These are phyloP conservation scores for Trachops cirrhosus DNA, from an alignment of 2,797 vertebrate genomes.

Conservation along the genomic window DNA sequence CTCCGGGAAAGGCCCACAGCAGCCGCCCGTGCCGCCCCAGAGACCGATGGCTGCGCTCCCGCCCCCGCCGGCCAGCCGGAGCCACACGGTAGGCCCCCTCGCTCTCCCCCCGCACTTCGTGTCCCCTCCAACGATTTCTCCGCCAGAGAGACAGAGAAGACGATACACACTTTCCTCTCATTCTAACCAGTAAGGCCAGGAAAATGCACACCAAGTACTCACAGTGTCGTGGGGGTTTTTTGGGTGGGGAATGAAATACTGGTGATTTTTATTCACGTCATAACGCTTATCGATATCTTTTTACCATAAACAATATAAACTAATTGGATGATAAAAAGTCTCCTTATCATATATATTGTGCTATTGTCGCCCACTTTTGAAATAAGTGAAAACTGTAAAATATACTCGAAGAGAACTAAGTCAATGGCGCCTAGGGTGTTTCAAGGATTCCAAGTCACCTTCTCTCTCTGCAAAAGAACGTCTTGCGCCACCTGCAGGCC, in stretches of 20 bases:
- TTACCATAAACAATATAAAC: neutral
- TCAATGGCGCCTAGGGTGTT: accelerated
- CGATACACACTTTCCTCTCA: neutral
- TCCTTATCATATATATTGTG: neutral
- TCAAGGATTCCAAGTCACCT: too few relatives aligned
- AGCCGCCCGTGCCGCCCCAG: slow-evolving; percentile 87
- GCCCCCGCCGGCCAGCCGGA: slow-evolving; percentile 62
- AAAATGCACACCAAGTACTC: neutral
- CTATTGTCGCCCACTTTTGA: neutral
- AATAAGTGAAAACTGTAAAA: neutral
- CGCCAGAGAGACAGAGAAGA: neutral
- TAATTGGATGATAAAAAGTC: neutral
- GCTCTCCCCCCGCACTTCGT: neutral
- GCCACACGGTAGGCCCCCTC: slow-evolving; percentile 75
- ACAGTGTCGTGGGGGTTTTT: too few relatives aligned
- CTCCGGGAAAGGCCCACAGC: slow-evolving; percentile 69
- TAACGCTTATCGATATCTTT: neutral
- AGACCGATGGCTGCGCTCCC: slow-evolving; percentile 74
- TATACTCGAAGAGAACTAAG: neutral
- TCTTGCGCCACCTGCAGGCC: slow-evolving; percentile 45
- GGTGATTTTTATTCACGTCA: neutral
- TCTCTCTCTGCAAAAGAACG: neutral
- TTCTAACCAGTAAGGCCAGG: neutral
- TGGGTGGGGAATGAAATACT: neutral
- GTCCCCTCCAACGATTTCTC: neutral